Evolutionary conservation across 2,113 vertebrate genomes (phyloP), one percentile per base, ranked within the genome.

Genomic region (Rhineura floridana): DNA sequence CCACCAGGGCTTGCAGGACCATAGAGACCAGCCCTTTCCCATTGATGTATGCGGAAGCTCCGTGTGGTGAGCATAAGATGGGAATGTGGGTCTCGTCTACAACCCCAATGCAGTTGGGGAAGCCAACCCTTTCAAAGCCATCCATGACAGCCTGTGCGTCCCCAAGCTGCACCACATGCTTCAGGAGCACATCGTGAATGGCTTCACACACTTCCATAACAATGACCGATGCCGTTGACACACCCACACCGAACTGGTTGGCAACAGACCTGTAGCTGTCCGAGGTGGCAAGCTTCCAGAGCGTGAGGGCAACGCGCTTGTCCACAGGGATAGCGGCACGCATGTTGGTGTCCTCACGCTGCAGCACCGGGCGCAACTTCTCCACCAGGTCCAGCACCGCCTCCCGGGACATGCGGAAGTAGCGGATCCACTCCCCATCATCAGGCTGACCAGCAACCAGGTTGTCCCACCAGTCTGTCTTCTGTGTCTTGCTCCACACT

Each of bases 131-230:
- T 0, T 44, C 84, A 19, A 85, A 85, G 72, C 84, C 84, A 0
- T n/a, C 55, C 84, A 77, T 77, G 52, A 85, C 84, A 1, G 55
- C 84, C 17, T 25, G 39, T 0, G 72, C 55, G 1, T 85, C 55
- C 1, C 84, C 84, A 2, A 85, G 73, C 15, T 15, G 84, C 15
- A 85, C 30, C 1, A 85, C 28, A 4, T 63, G 55, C 72, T 15
- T 23, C 39, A 85, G 25, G 8, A 85, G 52, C 7, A 85, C 84
- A 8, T 77, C 84, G 9, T 77, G 84, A 1, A 85, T 85, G 17
- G 84, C 84, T 25, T 85, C 84, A 1, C 84, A 85, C 84, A 85
- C 84, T 9, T 85, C 84, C 84, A 85, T 85, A 39, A 85, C 84
- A 0, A 85, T 85, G 84, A 85, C 84, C 1, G 84, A 85, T 2